Base-by-base conservation (phyloP, 2,797 vertebrate species). In the Prunella strophiata region DNA sequence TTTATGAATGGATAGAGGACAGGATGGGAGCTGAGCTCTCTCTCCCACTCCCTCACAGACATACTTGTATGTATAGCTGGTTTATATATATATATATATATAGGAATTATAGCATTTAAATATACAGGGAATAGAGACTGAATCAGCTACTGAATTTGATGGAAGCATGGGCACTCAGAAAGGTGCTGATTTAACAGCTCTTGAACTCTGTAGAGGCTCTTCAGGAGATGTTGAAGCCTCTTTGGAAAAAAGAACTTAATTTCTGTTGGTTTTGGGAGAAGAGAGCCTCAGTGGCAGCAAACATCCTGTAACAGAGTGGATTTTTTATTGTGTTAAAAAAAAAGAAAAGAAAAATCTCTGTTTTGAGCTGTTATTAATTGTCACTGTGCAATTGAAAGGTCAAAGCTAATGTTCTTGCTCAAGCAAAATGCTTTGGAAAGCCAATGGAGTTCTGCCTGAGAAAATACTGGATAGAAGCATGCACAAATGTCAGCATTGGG, bases 391-490 rank as follows among this genome's bases (percentile, higher is more conserved):
- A 91, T 93, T 81, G 90, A 95, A 96, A 96, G 95, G 95, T 96
- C 94, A 96, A 78, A 88, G 79, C 63, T 88, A 70, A 91, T 91
- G 90, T 91, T 94, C 93, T 90, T 95, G 70, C 88, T 94, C 16
- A 81, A 90, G 80, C 71, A 84, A 77, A 96, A 50, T 59, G 43
- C 40, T 91, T 93, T 76, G 67, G 73, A 90, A 95, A 96, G 94
- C 94, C 93, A 95, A 16, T 94, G 96, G 95, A 94, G 90, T 86
- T 94, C 78, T 96, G 96, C 95, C 95, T 94, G 94, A 94, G 90
- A 96, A 96, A 96, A 96, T 84, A 93, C 83, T 94, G 94, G 67
- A 70, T 45, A 90, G 71, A 90, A 91, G 48, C 73, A 88, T 68
- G 74, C 74, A 78, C 79, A 94, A 95, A 96, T 93, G 89, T 96